Percentiles rank a stretch among this genome's conserved stretches.
Conservation (phyloP, 2,113 vertebrate species). For the Clupea harengus region DNA sequence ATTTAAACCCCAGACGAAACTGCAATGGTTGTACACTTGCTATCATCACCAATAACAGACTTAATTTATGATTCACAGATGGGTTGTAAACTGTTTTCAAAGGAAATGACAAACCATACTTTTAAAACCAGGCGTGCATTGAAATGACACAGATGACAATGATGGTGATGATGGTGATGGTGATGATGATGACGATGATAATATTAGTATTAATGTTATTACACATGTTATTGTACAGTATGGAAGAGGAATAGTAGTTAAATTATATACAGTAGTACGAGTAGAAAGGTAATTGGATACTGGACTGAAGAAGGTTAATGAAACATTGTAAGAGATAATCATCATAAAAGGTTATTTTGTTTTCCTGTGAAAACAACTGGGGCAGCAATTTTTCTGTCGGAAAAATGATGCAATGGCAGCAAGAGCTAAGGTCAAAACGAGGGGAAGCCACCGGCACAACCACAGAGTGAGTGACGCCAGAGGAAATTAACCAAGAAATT, state of each 20-base stretch:
- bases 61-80: not conserved
- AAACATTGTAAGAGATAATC: not conserved
- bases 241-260: too few species aligned
- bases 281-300: too few species aligned
- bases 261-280: too few species aligned
- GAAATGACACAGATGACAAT: too few species aligned
- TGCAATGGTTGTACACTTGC: not conserved
- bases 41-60: not conserved
- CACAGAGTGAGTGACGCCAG: constrained; percentile 1
- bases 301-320: not conserved
- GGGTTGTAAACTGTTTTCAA: not conserved
- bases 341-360: not conserved
- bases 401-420: not conserved
- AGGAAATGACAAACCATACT: too few species aligned
- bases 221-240: too few species aligned
- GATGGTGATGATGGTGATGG: too few species aligned
- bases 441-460: not conserved
- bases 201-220: too few species aligned
- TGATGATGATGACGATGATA: too few species aligned
- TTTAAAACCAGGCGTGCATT: too few species aligned
- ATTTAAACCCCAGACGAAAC: not conserved
- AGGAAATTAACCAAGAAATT: not conserved
- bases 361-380: not conserved
- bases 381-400: not conserved
- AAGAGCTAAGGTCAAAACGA: not conserved